Evolutionary conservation across 2,113 vertebrate species (phyloP).

Genomic region (Aspiorhynchus laticeps): DNA sequence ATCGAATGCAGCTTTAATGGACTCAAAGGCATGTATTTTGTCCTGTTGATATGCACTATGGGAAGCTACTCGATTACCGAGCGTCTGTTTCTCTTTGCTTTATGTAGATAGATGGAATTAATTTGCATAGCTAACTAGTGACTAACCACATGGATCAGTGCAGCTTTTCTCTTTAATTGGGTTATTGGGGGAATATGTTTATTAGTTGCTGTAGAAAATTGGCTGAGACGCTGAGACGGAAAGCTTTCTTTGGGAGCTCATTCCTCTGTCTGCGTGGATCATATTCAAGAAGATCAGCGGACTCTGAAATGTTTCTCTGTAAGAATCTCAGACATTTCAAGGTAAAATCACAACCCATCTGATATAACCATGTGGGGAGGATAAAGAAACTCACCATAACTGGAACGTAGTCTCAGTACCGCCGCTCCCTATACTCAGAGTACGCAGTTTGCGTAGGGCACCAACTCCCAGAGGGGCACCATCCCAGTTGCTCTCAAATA

Average conservation of each 20-base stretch:
- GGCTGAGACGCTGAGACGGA: background rate
- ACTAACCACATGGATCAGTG: conserved; percentile 67
- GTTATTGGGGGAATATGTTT: conserved; percentile 33
- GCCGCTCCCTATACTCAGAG: too few species aligned
- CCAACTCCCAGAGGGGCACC: too few species aligned
- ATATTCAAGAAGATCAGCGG: background rate
- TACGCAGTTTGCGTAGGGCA: too few species aligned
- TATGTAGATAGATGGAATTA: conserved; percentile 69
- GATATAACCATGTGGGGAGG: background rate
- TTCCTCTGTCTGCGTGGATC: background rate
- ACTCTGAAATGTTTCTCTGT: background rate
- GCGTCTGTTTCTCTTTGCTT: conserved; percentile 69
- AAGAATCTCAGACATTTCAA: background rate
- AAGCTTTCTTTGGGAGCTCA: background rate
- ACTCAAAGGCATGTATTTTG: background rate
- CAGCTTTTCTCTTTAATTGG: conserved; percentile 56
- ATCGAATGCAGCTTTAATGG: conserved; percentile 17
- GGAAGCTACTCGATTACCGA: background rate
- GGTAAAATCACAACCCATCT: background rate
- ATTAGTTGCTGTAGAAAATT: conserved; percentile 28
- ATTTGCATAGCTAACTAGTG: conserved; percentile 71
- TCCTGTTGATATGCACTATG: background rate
- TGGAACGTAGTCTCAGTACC: background rate
- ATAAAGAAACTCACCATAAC: background rate
- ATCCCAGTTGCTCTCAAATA: too few species aligned